Base-by-base conservation (phyloP, 2,113 vertebrate species). In the Chauna torquata region DNA sequence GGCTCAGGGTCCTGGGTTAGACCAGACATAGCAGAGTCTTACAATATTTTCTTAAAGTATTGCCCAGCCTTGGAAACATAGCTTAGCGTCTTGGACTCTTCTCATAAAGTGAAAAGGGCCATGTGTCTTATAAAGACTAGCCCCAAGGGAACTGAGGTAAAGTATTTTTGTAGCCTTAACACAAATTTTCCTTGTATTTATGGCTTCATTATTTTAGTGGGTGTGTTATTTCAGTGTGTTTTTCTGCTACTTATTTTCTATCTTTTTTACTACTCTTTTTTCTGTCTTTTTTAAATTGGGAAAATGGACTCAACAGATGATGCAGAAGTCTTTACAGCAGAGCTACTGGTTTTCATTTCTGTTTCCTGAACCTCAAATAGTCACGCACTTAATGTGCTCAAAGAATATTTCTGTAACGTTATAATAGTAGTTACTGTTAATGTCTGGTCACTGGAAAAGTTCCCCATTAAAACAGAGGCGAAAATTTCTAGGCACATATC, bases 121-220 rank as follows among this genome's bases (percentile, higher is more conserved):
- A 97, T 94, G 90, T 97, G 95, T 95, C 97, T 96, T 93, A 78
- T 88, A 97, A 97, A 97, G 96, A 97, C 92, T 72, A 96, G 83
- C 71, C 97, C 74, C 94, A 84, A 74, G 96, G 47, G 97, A 95
- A 95, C 78, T 95, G 96, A 96, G 92, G 90, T 96, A 97, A 97
- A 97, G 93, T 97, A 97, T 97, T 97, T 97, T 97, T 96, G 97
- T 97, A 96, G 91, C 80, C 88, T 95, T 97, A 91, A 95, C 95
- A 93, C 95, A 96, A 90, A 76, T 97, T 97, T 97, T 97, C 97
- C 97, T 86, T 94, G 92, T 94, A 89, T 98, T 98, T 96, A 96
- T 95, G 87, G 91, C 78, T 95, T 96, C 95, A 97, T 96, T 97
- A 96, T 95, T 97, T 95, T 77, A 90, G 91, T 95, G 92, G 91